phyloP scores from a whole-genome alignment of 2,888 invertebrate species.

The Athrips mouffetella region DNA sequence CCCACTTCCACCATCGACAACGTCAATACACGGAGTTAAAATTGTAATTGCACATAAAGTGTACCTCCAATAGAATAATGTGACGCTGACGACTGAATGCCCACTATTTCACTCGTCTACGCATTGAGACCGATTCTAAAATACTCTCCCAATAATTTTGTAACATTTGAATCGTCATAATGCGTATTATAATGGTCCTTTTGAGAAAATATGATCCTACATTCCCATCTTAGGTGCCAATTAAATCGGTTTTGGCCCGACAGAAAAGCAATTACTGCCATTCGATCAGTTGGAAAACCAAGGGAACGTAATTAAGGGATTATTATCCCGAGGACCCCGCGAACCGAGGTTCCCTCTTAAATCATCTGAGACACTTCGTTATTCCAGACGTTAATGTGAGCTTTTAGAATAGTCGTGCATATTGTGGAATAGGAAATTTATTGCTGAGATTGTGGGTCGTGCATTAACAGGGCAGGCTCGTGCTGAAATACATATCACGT shows the following conservation, averaged over 20 bases:
- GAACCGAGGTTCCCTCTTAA: constrained; percentile 41
- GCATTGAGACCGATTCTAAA: constrained; percentile 11
- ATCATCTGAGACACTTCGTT: constrained; percentile 48
- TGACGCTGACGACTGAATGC: constrained; percentile 19
- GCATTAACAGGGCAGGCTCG: constrained; percentile 22
- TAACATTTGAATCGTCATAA: constrained; percentile 18
- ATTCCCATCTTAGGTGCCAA: constrained; percentile 40
- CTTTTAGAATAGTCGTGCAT: constrained; percentile 36
- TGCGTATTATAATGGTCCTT: constrained; percentile 24
- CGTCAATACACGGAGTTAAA: constrained; percentile 35
- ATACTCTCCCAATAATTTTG: constrained; percentile 13
- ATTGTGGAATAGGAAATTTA: constrained; percentile 22
- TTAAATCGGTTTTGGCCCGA: constrained; percentile 54
- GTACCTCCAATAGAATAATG: constrained; percentile 17
- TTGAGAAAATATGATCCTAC: constrained; percentile 30
- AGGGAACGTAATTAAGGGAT: constrained; percentile 61
- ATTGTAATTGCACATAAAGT: constrained; percentile 20
- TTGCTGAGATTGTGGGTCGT: constrained; percentile 5
- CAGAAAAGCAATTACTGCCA: constrained; percentile 66
- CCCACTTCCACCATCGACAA: constrained; percentile 42
- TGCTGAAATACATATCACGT: constrained; percentile 38
- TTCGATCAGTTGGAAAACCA: constrained; percentile 61
- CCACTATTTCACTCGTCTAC: constrained; percentile 12
- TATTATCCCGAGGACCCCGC: constrained; percentile 46
- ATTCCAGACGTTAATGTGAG: constrained; percentile 44